Percentiles rank a stretch among this genome's conserved stretches.
These are phyloP conservation scores for Ondatra zibethicus DNA, from an alignment of 2,113 vertebrate genomes.

Conservation along the genomic window DNA sequence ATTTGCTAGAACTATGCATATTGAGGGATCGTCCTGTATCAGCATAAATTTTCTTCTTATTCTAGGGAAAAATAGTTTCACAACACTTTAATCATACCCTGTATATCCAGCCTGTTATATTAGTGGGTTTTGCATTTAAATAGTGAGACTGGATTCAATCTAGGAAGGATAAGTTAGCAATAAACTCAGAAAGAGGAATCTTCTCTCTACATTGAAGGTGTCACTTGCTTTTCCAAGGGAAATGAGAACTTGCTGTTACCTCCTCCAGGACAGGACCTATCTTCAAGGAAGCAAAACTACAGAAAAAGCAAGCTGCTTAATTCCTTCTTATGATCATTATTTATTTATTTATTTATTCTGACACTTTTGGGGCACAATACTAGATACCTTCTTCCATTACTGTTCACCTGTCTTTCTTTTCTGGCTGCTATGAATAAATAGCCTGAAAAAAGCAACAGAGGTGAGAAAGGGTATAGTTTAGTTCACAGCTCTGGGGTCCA, in stretches of 20 bases:
- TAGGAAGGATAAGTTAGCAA: constrained; percentile 38
- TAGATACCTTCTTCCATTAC: background rate
- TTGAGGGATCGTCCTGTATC: constrained; percentile 14
- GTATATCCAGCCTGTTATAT: constrained; percentile 41
- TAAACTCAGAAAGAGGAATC: constrained; percentile 44
- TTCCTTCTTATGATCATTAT: background rate
- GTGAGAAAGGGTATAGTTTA: background rate
- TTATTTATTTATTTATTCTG: background rate
- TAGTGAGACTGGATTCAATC: constrained; percentile 19
- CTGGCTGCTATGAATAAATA: background rate
- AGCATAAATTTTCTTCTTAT: constrained; percentile 56
- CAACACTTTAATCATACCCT: constrained; percentile 58
- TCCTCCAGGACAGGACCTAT: constrained; percentile 6
- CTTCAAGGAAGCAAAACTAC: constrained; percentile 20
- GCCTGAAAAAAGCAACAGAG: background rate
- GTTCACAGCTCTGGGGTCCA: background rate
- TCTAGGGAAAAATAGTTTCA: constrained; percentile 9
- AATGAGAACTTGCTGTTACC: background rate
- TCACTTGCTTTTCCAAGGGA: background rate
- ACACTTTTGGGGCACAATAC: background rate
- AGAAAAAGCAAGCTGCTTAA: background rate
- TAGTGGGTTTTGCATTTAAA: constrained; percentile 62
- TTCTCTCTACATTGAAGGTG: constrained; percentile 10
- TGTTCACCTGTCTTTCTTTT: background rate
- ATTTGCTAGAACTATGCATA: background rate